Evolutionary conservation across 2,888 invertebrate species (phyloP), one percentile per base, ranked within the genome.

Genomic region (Spialia ferax): DNA sequence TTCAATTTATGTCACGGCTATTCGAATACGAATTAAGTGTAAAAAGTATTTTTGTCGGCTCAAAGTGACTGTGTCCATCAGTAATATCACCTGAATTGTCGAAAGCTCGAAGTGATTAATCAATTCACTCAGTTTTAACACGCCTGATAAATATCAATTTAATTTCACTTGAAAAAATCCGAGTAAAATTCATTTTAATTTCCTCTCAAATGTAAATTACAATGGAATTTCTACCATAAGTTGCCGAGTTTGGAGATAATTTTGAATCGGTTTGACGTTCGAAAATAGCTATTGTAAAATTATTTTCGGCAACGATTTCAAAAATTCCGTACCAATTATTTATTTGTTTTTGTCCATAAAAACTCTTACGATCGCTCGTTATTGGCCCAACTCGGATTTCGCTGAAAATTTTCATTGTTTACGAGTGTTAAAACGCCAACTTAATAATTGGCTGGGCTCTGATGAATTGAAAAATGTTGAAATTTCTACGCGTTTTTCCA

Each of bases 291-390:
- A 50, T 62, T 23, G 20, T 32, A n/a, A 63, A 63, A 56, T 56
- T n/a, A 55, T 54, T 56, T n/a, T 48, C 32, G 22, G 13, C 48
- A 57, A 6, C 57, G 57, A 35, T 50, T 64, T 64, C 20, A 64
- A 64, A 64, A 57, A 64, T 32, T 64, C 23, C 35, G 10, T 32
- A 8, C 55, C 45, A 55, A 23, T 64, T 75, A 73, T 75, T 64
- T 75, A 73, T 75, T 72, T 74, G 71, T 68, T 70, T 71, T 71
- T 69, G 70, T 73, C 69, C 70, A 71, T 71, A 69, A 72, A 71
- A 74, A 71, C 71, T 73, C 71, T 74, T 69, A 60, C 59, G 70
- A 73, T 68, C 71, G 69, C 61, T 74, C 70, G 70, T 72, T 74
- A 71, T 70, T 68, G 67, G 65, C 59, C 59, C 63, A 69, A 70